A percentile compares a stretch with the other conserved stretches of the same genome.
These are phyloP conservation scores for Oceanites oceanicus DNA, from an alignment of 2,113 vertebrate genomes.

Conservation along the genomic window DNA sequence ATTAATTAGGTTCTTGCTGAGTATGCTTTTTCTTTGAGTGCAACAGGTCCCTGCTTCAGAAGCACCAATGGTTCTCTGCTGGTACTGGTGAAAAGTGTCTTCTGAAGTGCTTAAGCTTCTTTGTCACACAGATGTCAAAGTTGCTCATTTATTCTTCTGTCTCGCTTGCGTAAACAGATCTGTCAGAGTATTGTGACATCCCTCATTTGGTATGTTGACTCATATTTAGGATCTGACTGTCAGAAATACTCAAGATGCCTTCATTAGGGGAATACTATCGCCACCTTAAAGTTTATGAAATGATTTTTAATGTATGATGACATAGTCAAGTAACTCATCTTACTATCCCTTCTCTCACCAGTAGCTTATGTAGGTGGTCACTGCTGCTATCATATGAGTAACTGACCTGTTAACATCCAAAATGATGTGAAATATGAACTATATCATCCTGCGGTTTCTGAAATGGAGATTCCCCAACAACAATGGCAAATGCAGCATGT, in stretches of 20 bases:
- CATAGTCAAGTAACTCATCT: not conserved
- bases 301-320: not conserved
- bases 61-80: not conserved
- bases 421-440: rapidly evolving
- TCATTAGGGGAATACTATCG: not conserved
- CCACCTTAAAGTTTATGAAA: not conserved
- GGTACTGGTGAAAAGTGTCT: not conserved
- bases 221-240: not conserved
- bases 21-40: not conserved
- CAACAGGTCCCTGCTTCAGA: not conserved
- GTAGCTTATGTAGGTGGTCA: not conserved
- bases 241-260: not conserved
- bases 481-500: not conserved
- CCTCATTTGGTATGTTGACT: not conserved
- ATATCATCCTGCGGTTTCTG: rapidly evolving
- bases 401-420: not conserved
- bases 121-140: not conserved
- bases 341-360: not conserved
- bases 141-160: not conserved
- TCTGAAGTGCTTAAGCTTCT: not conserved
- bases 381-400: not conserved
- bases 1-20: not conserved
- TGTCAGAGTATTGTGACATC: not conserved
- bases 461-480: not conserved
- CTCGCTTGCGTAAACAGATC: not conserved